These are phyloP conservation scores for Clarias fuscus DNA, from an alignment of 2,797 vertebrate genomes.

Conservation along the genomic window DNA sequence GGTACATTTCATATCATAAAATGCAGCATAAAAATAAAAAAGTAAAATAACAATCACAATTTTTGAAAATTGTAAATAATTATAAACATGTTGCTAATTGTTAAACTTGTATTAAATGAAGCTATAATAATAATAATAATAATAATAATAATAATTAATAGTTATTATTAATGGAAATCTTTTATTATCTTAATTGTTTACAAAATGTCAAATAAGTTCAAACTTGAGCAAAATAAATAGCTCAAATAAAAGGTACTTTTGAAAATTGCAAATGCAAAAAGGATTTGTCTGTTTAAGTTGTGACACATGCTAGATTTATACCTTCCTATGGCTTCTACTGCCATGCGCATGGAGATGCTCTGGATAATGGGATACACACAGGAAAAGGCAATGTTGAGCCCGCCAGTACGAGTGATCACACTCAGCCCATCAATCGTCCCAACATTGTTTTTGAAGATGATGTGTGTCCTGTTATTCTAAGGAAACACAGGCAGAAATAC, in stretches of 20 bases:
- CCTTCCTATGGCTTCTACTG: slow-evolving; percentile 67
- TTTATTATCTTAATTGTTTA: too few species aligned
- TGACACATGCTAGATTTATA: slow-evolving; percentile 29
- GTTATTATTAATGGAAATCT: background rate
- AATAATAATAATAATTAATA: background rate
- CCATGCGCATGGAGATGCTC: slow-evolving; percentile 65
- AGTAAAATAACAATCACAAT: too few species aligned
- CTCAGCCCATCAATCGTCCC: slow-evolving; percentile 47
- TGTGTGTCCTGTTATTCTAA: slow-evolving; percentile 71
- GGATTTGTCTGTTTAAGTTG: background rate
- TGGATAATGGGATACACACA: slow-evolving; percentile 65
- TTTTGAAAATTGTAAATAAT: too few species aligned
- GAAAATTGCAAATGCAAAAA: too few species aligned
- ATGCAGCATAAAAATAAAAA: too few species aligned
- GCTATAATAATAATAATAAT: background rate
- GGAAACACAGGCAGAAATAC: background rate
- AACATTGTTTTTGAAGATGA: slow-evolving; percentile 71
- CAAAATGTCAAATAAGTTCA: too few species aligned
- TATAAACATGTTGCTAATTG: too few species aligned
- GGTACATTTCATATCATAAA: background rate
- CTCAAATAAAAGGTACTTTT: too few species aligned
- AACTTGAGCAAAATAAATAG: background rate
- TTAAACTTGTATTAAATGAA: too few species aligned
- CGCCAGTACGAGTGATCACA: slow-evolving; percentile 59
- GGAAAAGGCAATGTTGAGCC: slow-evolving; percentile 61